phyloP scores from a whole-genome alignment of 2,888 invertebrate species.

The Coelopa pilipes region DNA sequence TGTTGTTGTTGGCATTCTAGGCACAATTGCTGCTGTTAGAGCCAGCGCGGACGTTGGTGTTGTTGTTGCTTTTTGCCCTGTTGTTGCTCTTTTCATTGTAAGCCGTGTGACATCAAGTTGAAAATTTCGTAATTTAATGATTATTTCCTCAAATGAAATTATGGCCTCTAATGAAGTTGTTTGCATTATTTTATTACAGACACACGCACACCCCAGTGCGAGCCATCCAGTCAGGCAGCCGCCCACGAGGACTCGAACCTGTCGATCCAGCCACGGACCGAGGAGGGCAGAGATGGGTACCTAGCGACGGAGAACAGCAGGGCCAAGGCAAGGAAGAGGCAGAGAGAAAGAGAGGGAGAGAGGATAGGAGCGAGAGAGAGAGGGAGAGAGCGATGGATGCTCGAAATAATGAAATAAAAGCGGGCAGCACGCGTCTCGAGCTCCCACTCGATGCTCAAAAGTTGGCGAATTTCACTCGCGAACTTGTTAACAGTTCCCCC shows the following conservation, averaged over 20 bases:
- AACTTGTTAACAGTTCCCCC: slow-evolving; percentile 30
- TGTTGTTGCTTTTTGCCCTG: neutral
- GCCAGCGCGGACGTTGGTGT: neutral
- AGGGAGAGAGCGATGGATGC: slow-evolving; percentile 17
- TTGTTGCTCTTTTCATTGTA: slow-evolving; percentile 3
- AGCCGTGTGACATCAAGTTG: slow-evolving; percentile 8
- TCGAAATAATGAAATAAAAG: slow-evolving; percentile 32
- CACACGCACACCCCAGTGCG: neutral
- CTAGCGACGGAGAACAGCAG: neutral
- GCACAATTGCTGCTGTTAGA: neutral
- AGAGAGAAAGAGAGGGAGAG: neutral
- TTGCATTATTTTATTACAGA: slow-evolving; percentile 28
- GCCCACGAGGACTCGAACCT: too few relatives aligned
- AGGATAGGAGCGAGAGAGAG: neutral
- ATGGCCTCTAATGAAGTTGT: slow-evolving; percentile 42
- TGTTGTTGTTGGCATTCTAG: too few relatives aligned
- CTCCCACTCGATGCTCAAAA: slow-evolving; percentile 12
- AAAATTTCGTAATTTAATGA: slow-evolving; percentile 36
- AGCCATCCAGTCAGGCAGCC: neutral
- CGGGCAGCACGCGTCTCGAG: slow-evolving; percentile 14
- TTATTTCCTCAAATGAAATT: slow-evolving; percentile 42
- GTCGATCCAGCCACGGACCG: neutral
- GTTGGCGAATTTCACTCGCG: slow-evolving; percentile 12
- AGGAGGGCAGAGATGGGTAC: neutral
- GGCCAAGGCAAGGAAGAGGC: neutral